A percentile compares a stretch with the other conserved stretches of the same genome.
Conservation (phyloP, 2,888 invertebrate species). For the Epistrophella euchroma region DNA sequence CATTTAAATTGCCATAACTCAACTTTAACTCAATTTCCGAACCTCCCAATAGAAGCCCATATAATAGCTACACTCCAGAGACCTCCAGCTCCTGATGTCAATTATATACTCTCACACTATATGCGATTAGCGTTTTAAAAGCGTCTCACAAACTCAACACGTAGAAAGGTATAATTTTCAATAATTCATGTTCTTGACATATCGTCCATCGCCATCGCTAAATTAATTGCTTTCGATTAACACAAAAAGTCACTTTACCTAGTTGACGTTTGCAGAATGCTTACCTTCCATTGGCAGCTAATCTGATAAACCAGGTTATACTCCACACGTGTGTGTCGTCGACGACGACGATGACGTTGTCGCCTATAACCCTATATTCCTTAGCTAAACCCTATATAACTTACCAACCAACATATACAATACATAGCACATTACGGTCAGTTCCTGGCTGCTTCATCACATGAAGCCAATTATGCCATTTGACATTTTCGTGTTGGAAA, state of each 20-base stretch:
- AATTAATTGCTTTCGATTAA: constrained; percentile 75
- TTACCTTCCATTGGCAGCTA: constrained; percentile 57
- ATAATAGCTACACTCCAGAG: neutral
- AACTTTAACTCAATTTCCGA: neutral
- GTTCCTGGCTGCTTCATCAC: constrained; percentile 42
- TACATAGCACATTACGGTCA: constrained; percentile 1
- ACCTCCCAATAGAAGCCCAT: too few species aligned
- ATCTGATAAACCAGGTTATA: constrained; percentile 63
- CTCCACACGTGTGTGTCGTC: neutral
- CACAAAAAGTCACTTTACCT: constrained; percentile 74
- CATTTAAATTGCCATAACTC: too few species aligned
- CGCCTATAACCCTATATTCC: constrained; percentile 45
- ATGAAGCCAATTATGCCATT: constrained; percentile 72
- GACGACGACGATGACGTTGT: constrained; percentile 29
- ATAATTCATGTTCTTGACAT: constrained; percentile 72
- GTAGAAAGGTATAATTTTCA: constrained; percentile 39
- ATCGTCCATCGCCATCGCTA: constrained; percentile 71
- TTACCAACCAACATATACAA: too few species aligned
- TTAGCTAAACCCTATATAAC: neutral
- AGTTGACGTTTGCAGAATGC: constrained; percentile 58
- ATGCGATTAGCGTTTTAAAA: constrained; percentile 29
- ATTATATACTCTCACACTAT: constrained; percentile 61
- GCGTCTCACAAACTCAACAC: constrained; percentile 48
- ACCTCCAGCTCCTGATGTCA: constrained; percentile 4
- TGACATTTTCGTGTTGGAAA: constrained; percentile 75